phyloP scores from a whole-genome alignment of 1,140 invertebrate species.

The Hycleus phaleratus region DNA sequence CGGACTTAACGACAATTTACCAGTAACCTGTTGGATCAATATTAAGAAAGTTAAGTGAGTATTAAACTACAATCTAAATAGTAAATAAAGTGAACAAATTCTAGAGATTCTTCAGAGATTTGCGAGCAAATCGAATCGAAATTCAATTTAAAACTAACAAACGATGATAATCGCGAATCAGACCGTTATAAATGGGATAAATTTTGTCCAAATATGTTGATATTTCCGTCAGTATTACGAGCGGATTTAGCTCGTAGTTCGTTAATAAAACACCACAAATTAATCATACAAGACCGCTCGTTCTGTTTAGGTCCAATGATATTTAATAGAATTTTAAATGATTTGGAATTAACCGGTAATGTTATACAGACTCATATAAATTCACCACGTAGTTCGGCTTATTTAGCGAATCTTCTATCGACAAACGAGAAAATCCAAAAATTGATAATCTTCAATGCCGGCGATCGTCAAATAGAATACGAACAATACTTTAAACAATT shows the following conservation, averaged over 20 bases:
- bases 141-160: slow-evolving; percentile 28
- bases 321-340: slow-evolving; percentile 55
- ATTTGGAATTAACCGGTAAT: slow-evolving; percentile 57
- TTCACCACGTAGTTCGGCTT: slow-evolving; percentile 65
- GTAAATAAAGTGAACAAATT: slow-evolving; percentile 1
- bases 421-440: slow-evolving; percentile 52
- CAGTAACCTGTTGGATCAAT: slow-evolving; percentile 70
- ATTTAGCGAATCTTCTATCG: slow-evolving; percentile 58
- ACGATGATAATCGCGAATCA: slow-evolving; percentile 40
- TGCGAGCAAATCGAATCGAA: slow-evolving; percentile 22
- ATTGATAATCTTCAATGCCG: slow-evolving; percentile 53
- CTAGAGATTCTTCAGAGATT: slow-evolving; percentile 28
- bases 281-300: slow-evolving; percentile 57
- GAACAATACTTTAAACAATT: slow-evolving; percentile 46
- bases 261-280: slow-evolving; percentile 51
- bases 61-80: not conserved
- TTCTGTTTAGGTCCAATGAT: slow-evolving; percentile 67
- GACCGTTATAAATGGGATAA: slow-evolving; percentile 53
- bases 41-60: slow-evolving; percentile 57
- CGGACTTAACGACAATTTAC: slow-evolving; percentile 49
- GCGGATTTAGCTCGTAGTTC: slow-evolving; percentile 48
- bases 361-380: slow-evolving; percentile 67
- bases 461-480: slow-evolving; percentile 48
- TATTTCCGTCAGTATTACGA: slow-evolving; percentile 52
- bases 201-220: slow-evolving; percentile 63